Percentiles rank a stretch among this genome's conserved stretches.
Evolutionary conservation across 2,888 invertebrate species (phyloP).

Genomic region (Heliconius cydno): DNA sequence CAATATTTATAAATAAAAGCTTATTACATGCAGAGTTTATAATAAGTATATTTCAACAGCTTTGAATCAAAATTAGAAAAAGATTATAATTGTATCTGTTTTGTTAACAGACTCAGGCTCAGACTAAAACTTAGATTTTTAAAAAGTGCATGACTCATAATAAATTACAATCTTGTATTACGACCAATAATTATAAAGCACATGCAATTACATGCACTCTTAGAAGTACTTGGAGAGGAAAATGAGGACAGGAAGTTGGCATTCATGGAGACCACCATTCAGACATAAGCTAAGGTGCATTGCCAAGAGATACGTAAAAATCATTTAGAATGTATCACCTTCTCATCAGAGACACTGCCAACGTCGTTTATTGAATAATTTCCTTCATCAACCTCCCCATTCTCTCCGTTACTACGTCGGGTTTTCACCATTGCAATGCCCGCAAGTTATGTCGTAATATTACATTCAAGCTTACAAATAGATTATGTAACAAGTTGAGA

Average conservation of each 20-base stretch:
- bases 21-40: constrained; percentile 3
- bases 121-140: constrained; percentile 8
- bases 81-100: background rate
- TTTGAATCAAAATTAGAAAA: background rate
- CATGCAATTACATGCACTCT: constrained; percentile 70
- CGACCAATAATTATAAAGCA: constrained; percentile 53
- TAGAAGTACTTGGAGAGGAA: constrained; percentile 53
- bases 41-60: background rate
- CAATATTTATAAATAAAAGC: constrained; percentile 10
- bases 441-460: constrained; percentile 61
- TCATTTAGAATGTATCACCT: constrained; percentile 72
- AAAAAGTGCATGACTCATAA: constrained; percentile 28
- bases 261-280: constrained; percentile 53
- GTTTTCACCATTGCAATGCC: constrained; percentile 81
- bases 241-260: constrained; percentile 70
- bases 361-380: constrained; percentile 77
- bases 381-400: constrained; percentile 79
- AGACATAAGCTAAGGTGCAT: constrained; percentile 58
- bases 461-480: constrained; percentile 64
- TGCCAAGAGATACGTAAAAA: constrained; percentile 57
- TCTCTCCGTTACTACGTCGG: constrained; percentile 82
- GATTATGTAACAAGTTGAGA: constrained; percentile 65
- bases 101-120: constrained; percentile 13
- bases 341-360: constrained; percentile 79
- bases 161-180: constrained; percentile 29